phyloP scores from a whole-genome alignment of 2,888 invertebrate species.

The Gibbula magus region DNA sequence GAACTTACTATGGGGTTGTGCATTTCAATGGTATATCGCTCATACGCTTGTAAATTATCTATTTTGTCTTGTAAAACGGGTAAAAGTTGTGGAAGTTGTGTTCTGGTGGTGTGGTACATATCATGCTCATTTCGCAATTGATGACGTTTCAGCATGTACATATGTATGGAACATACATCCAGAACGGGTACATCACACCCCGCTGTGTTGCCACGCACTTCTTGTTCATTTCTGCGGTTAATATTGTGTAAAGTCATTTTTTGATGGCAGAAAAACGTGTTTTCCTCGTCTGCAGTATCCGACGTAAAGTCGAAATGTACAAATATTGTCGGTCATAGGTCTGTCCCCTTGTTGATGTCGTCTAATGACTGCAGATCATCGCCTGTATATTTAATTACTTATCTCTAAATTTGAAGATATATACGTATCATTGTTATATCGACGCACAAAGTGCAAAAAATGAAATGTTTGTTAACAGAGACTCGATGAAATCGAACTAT shows the following conservation, averaged over 20 bases:
- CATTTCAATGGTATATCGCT: constrained; percentile 19
- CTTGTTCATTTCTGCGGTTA: neutral
- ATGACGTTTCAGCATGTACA: constrained; percentile 17
- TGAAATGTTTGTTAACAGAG: neutral
- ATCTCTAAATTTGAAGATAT: neutral
- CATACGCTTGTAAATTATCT: constrained; percentile 7
- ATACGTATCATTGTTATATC: neutral
- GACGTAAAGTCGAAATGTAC: no score
- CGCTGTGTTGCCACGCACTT: neutral
- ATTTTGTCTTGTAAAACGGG: constrained; percentile 25
- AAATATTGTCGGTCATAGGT: no score
- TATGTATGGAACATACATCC: neutral
- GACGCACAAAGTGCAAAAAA: neutral
- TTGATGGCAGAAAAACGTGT: no score
- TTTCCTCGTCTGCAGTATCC: no score
- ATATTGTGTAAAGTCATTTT: neutral
- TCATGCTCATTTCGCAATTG: constrained; percentile 18
- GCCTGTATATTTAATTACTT: no score
- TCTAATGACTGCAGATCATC: neutral
- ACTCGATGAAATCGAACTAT: neutral
- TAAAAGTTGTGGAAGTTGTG: neutral
- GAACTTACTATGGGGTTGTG: constrained; percentile 16
- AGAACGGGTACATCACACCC: neutral
- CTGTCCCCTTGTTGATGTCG: neutral
- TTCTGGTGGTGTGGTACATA: neutral